Evolutionary conservation across 2,888 invertebrate genomes (phyloP).

Genomic region (Cheilosia pagana): DNA sequence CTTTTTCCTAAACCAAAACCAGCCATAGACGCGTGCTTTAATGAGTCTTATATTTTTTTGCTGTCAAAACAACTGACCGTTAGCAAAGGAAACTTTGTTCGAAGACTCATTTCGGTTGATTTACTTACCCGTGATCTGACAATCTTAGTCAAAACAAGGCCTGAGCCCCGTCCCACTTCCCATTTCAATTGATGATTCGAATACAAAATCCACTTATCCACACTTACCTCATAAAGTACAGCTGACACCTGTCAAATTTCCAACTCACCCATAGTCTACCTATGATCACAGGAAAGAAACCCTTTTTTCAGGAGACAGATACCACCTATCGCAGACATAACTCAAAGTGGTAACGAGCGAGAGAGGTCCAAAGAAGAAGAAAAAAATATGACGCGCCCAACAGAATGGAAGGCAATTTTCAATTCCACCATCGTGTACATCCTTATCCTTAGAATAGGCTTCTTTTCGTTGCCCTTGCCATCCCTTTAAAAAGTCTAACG

Average conservation of each 20-base stretch:
- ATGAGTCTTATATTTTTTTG: too few relatives aligned
- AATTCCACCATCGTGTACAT: constrained; percentile 46
- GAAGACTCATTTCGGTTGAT: too few relatives aligned
- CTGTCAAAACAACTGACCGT: too few relatives aligned
- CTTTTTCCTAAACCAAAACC: too few relatives aligned
- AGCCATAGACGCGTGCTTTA: too few relatives aligned
- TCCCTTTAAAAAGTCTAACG: constrained; percentile 41
- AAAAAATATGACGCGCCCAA: constrained; percentile 17
- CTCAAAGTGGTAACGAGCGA: constrained; percentile 53
- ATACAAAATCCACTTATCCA: not conserved
- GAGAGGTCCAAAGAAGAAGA: not conserved
- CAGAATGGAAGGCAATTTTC: constrained; percentile 54
- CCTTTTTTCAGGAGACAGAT: constrained; percentile 9
- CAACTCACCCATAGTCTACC: constrained; percentile 5
- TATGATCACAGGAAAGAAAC: constrained; percentile 7
- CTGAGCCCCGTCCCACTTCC: too few relatives aligned
- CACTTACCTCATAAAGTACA: constrained; percentile 7
- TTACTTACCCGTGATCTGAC: too few relatives aligned
- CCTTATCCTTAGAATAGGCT: constrained; percentile 2
- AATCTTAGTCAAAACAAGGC: too few relatives aligned
- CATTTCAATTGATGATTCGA: too few relatives aligned
- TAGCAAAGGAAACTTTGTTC: too few relatives aligned
- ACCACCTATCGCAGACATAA: constrained; percentile 28
- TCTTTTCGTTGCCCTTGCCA: constrained; percentile 6
- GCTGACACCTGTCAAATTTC: not conserved